Evolutionary conservation across 2,113 vertebrate genomes (phyloP).

Genomic region (Dasyurus viverrinus): DNA sequence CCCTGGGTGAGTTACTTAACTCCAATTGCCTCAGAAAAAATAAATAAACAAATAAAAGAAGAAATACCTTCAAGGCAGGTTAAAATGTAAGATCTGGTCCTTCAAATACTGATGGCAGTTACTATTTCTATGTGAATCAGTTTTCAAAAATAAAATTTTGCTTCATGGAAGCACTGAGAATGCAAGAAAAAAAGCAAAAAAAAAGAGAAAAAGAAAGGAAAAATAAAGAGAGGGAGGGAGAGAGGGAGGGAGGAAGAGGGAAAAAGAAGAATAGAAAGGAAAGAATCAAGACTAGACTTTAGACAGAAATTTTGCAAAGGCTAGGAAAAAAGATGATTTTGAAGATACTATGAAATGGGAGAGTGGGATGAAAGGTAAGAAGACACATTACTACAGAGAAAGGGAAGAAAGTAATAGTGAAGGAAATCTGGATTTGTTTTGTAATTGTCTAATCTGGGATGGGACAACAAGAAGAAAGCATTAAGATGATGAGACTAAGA

Average conservation of each 20-base stretch:
- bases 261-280: not conserved
- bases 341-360: not conserved
- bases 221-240: not conserved
- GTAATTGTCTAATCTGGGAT: not conserved
- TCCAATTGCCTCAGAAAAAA: too few species aligned
- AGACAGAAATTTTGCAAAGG: not conserved
- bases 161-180: not conserved
- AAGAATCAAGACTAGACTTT: not conserved
- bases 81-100: not conserved
- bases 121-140: not conserved
- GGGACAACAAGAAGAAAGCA: not conserved
- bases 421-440: not conserved
- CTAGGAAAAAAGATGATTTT: not conserved
- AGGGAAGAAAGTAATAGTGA: not conserved
- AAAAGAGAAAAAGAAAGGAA: too few species aligned
- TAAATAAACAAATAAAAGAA: too few species aligned
- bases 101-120: not conserved
- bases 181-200: not conserved
- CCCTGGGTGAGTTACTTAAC: too few species aligned
- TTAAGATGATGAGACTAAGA: not conserved
- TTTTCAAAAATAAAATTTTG: constrained; percentile 24
- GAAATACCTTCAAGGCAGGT: not conserved
- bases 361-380: not conserved
- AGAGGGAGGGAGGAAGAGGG: too few species aligned
- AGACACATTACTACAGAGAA: not conserved